phyloP scores from a whole-genome alignment of 2,888 invertebrate genomes.

The Megastigmus dorsalis region DNA sequence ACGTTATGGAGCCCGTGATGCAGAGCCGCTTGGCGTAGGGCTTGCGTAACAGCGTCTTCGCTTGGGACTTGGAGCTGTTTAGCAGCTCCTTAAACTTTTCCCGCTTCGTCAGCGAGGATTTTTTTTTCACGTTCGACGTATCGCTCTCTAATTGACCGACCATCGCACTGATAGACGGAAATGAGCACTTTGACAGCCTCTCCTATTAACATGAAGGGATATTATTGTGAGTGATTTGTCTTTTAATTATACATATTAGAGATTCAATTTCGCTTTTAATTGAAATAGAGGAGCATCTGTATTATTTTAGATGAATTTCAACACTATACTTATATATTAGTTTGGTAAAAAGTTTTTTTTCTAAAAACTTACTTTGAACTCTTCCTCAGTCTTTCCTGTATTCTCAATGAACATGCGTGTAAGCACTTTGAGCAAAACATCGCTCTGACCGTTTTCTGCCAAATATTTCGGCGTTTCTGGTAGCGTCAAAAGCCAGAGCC shows the following conservation, averaged over 20 bases:
- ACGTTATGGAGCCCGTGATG: slow-evolving; percentile 85
- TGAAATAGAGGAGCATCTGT: too few species aligned
- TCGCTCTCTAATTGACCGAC: not conserved
- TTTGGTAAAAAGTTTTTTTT: too few species aligned
- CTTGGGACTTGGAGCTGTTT: slow-evolving; percentile 76
- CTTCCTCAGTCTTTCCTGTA: slow-evolving; percentile 76
- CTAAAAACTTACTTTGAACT: slow-evolving; percentile 65
- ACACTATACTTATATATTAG: too few species aligned
- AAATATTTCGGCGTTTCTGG: slow-evolving; percentile 89
- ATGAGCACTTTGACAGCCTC: not conserved
- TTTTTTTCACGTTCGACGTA: not conserved
- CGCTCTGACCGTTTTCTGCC: slow-evolving; percentile 84
- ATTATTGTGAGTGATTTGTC: too few species aligned
- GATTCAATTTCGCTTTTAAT: too few species aligned
- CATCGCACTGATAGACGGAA: slow-evolving; percentile 35
- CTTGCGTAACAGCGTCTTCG: slow-evolving; percentile 82
- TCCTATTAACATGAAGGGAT: slow-evolving; percentile 20
- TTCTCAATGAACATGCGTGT: slow-evolving; percentile 82
- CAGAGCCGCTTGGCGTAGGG: slow-evolving; percentile 84
- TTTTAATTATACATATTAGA: too few species aligned
- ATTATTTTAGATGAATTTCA: too few species aligned
- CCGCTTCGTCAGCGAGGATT: not conserved
- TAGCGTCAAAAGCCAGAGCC: slow-evolving; percentile 81
- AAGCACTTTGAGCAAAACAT: slow-evolving; percentile 81
- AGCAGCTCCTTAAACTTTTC: slow-evolving; percentile 31